Base-by-base conservation (phyloP, 1,140 invertebrate genomes). In the Atopsyche davidsoni region DNA sequence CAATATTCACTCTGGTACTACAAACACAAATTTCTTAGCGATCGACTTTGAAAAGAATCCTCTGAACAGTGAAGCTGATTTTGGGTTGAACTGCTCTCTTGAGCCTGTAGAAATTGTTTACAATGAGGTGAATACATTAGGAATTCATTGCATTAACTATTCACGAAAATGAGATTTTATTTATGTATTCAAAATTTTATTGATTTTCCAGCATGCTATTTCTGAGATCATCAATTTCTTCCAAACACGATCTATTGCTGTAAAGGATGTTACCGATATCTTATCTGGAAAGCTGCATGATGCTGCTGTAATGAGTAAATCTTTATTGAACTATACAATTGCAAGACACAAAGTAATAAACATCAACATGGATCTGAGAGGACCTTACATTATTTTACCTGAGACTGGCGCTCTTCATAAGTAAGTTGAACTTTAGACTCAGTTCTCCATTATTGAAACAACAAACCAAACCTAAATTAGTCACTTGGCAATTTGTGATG, bases 61-160 rank as follows among this genome's bases (percentile, higher is more conserved):
- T 4, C 59, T 76, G 2, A 80, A 79, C 53, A 75, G 75, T 11
- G 79, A 86, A 53, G 82, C 81, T 41, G 81, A 86, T 62, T 84
- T 84, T 60, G 81, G 81, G 21, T 60, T 89, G 0, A 77, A 76
- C 22, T 70, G 85, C 35, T 76, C 79, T 34, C 64, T 89, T 52
- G 85, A 89, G 64, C 79, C 86, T 14, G 70, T 89, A 4, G 89
- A 92, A 75, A 68, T 88, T 13, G 76, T 84, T 32, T 91, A 90
- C 71, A 78, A 89, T 66, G 81, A 87, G 75, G 87, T 89, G 72
- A 70, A 60, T 60, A 36, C 31, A 24, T 23, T n/a, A n/a, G n/a
- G n/a, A n/a, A n/a, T n/a, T 14, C 25, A 28, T 32, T 40, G 6
- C 35, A 34, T 43, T 14, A 3, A 43, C 17, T 11, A 28, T 28